phyloP scores from a whole-genome alignment of 2,113 vertebrate species.

The Clinocottus analis region DNA sequence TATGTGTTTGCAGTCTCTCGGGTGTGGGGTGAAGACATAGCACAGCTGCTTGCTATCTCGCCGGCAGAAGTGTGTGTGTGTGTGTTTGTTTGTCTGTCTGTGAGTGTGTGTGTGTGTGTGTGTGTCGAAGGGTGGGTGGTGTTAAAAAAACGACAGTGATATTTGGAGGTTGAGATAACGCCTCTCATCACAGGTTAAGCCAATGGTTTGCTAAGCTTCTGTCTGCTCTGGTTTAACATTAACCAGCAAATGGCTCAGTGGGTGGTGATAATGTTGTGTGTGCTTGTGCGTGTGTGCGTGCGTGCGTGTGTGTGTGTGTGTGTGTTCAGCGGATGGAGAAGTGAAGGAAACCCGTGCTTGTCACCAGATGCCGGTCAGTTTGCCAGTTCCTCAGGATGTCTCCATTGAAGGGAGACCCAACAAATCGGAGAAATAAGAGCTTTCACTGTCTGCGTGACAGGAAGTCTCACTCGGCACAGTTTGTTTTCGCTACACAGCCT shows the following conservation, averaged over 20 bases:
- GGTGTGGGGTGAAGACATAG: constrained; percentile 52
- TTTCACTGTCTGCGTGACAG: constrained; percentile 72
- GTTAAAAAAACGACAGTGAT: constrained; percentile 49
- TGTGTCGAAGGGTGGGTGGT: constrained; percentile 47
- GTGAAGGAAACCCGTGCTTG: constrained; percentile 52
- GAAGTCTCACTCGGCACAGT: constrained; percentile 74
- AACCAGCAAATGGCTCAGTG: constrained; percentile 56
- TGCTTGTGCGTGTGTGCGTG: constrained; percentile 3
- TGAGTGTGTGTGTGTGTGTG: constrained; percentile 15
- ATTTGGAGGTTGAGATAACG: constrained; percentile 63
- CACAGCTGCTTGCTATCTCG: constrained; percentile 62
- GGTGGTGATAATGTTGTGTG: constrained; percentile 41
- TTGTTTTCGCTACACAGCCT: constrained; percentile 59
- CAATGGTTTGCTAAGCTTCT: constrained; percentile 66
- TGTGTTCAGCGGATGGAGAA: constrained; percentile 56
- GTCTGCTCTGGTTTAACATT: constrained; percentile 68
- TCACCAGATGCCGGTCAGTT: constrained; percentile 66
- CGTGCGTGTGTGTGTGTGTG: constrained; percentile 46
- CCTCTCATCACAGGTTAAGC: constrained; percentile 56
- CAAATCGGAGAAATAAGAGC: constrained; percentile 62
- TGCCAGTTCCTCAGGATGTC: constrained; percentile 67
- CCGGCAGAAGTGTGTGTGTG: constrained; percentile 21
- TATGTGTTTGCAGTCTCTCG: constrained; percentile 54
- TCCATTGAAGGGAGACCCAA: constrained; percentile 33
- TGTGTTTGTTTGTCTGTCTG: no score